Percentiles rank a stretch among this genome's conserved stretches.
These are phyloP conservation scores for Eubasilissa splendida DNA, from an alignment of 2,888 invertebrate genomes.

Conservation along the genomic window DNA sequence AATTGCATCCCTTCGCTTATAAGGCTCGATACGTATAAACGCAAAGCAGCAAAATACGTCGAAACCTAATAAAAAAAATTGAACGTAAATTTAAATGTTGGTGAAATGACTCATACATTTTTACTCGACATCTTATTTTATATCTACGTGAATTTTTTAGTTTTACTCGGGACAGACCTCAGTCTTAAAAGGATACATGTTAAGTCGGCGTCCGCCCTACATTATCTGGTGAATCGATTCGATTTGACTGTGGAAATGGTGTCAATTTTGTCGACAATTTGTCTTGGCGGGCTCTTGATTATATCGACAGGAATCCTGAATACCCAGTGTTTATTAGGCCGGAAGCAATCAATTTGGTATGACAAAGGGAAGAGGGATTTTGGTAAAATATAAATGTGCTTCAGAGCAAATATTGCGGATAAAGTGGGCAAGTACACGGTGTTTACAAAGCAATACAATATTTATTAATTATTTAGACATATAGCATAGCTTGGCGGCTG, in stretches of 20 bases:
- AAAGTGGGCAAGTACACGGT: neutral
- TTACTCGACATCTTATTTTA: neutral
- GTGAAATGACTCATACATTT: neutral
- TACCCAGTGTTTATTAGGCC: slow-evolving; percentile 35
- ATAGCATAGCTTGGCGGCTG: too few relatives aligned
- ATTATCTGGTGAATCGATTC: slow-evolving; percentile 39
- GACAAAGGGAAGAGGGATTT: slow-evolving; percentile 3
- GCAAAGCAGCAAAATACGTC: neutral
- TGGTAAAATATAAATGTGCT: slow-evolving; percentile 11
- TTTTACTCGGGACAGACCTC: neutral
- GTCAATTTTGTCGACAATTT: slow-evolving; percentile 50
- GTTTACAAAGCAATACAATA: neutral
- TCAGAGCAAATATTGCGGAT: neutral
- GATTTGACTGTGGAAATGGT: slow-evolving; percentile 46
- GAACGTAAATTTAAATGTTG: neutral
- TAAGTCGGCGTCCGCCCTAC: slow-evolving; percentile 13
- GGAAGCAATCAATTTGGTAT: slow-evolving; percentile 14
- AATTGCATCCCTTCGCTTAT: slow-evolving; percentile 55
- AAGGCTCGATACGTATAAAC: slow-evolving; percentile 21
- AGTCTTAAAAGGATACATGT: slow-evolving; percentile 25
- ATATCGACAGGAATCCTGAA: slow-evolving; percentile 30
- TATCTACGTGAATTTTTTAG: neutral
- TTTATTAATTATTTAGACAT: too few relatives aligned
- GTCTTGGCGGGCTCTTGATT: slow-evolving; percentile 45
- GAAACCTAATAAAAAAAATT: neutral